Base-by-base conservation (phyloP, 2,113 vertebrate species). In the Chionis minor region DNA sequence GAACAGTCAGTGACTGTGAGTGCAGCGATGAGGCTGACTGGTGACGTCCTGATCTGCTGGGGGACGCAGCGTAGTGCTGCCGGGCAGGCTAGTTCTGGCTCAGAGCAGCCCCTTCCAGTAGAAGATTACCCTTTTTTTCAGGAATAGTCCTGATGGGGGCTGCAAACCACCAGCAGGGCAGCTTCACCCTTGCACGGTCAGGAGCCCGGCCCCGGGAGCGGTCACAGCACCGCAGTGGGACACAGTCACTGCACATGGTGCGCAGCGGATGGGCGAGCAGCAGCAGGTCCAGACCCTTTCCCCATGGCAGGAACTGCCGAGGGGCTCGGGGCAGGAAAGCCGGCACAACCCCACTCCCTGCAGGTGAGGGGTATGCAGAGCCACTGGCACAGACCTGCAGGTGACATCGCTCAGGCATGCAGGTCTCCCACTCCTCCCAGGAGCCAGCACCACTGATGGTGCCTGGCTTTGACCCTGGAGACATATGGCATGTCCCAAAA, bases 181-280 rank as follows among this genome's bases (percentile, higher is more conserved):
- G 8, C 19, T 2, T 24, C 22, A 45, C 14, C 45, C 21, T 32
- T 14, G 32, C 44, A 28, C 20, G 0, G 0, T 32, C 78, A 88
- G 88, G 98, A 70, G 9, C 97, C 96, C 14, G 93, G 87, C 70
- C 74, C 97, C 97, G n/a, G 98, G 98, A 92, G 98, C 98, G 20
- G 98, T 98, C 91, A 98, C 97, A 98, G 97, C 26, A 65, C 98
- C 44, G 97, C 97, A 3, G 98, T 98, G 69, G 98, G 98, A 58
- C 98, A 96, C 19, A 96, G 98, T 78, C 97, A 13, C 23, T 24
- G 49, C 49, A 51, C 49, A 20, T 51, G 98, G 97, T 98, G n/a
- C 61, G 33, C 3, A 5, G 28, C 9, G 10, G 44, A 16, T 1
- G 2, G 38, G 38, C 1, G 1, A 72, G 33, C 30, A 61, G 38